These are phyloP conservation scores for Acanthornis magna DNA, from an alignment of 2,797 vertebrate genomes.

Conservation along the genomic window DNA sequence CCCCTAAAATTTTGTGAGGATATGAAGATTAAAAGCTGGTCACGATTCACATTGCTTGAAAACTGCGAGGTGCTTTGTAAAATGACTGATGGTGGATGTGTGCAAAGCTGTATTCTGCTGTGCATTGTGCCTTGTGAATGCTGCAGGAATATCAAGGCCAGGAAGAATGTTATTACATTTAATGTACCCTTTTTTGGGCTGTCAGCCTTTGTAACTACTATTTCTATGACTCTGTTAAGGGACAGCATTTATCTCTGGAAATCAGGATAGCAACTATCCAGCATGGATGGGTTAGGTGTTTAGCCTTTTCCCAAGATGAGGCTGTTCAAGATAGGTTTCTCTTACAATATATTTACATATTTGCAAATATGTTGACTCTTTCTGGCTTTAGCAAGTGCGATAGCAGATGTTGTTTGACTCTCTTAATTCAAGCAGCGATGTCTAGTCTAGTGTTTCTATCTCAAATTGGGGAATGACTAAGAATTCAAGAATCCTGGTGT, in stretches of 20 bases:
- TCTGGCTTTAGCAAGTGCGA: background rate
- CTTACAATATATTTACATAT: background rate
- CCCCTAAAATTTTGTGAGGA: background rate
- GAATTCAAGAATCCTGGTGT: background rate
- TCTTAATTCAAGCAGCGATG: background rate
- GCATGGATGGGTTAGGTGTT: background rate
- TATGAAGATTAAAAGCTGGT: background rate
- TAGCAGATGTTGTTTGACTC: constrained; percentile 15
- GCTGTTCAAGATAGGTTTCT: background rate
- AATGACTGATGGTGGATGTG: background rate
- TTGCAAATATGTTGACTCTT: constrained; percentile 2
- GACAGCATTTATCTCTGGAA: background rate
- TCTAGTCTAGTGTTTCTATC: background rate
- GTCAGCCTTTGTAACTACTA: background rate
- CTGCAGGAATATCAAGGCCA: background rate
- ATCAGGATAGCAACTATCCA: background rate
- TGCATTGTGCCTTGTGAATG: background rate
- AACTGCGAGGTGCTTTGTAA: background rate
- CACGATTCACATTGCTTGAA: background rate
- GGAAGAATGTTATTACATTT: background rate
- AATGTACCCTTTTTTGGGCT: background rate
- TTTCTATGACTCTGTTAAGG: background rate
- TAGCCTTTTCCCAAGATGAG: background rate
- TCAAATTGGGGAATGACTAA: constrained; percentile 11
- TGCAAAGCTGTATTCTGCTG: background rate